Conservation (phyloP, 2,113 vertebrate genomes). For the Acrocephalus arundinaceus region DNA sequence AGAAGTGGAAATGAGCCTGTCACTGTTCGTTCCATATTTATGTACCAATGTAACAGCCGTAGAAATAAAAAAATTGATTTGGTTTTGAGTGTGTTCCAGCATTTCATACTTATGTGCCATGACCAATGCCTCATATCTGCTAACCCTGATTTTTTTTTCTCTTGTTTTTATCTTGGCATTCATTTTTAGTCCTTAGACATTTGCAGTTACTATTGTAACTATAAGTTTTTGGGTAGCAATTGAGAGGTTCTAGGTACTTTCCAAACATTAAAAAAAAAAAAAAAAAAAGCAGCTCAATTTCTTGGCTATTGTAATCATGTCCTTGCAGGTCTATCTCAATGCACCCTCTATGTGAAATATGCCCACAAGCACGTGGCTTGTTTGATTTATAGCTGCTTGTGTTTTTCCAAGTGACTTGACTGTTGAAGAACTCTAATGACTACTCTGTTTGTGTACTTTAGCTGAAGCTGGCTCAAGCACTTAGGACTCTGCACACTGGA, state of each 20-base stretch:
- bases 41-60: neutral
- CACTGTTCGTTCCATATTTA: neutral
- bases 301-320: constrained; percentile 43
- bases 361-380: constrained; percentile 6
- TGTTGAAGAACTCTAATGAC: constrained; percentile 48
- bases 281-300: neutral
- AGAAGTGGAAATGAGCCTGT: constrained; percentile 38
- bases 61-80: constrained; percentile 27
- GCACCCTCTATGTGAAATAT: constrained; percentile 45
- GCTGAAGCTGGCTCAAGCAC: constrained; percentile 17
- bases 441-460: constrained; percentile 53
- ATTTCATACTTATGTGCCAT: neutral
- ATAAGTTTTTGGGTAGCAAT: neutral
- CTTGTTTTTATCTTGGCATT: neutral
- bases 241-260: constrained; percentile 44
- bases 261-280: neutral
- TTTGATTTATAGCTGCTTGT: constrained; percentile 47
- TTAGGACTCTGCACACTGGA: constrained; percentile 1
- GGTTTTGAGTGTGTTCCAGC: constrained; percentile 10
- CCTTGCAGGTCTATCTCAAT: constrained; percentile 34
- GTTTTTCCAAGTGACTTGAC: constrained; percentile 58
- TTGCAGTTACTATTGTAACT: neutral
- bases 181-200: neutral
- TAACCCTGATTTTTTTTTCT: fast-evolving
- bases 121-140: neutral